Evolutionary conservation across 2,888 invertebrate genomes (phyloP).

Genomic region (Rotaria magnacalcarata): DNA sequence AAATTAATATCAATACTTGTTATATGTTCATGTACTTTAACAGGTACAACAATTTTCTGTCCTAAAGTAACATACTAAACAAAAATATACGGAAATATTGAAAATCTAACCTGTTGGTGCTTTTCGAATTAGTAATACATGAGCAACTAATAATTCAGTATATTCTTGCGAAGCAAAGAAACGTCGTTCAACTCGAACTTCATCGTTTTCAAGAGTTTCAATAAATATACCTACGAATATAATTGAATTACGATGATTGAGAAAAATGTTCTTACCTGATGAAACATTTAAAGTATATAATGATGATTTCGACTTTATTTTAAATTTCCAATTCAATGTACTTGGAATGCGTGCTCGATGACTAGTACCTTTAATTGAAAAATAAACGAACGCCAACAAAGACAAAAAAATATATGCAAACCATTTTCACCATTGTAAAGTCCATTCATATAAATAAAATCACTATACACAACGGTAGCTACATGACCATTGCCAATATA

Average conservation of each 20-base stretch:
- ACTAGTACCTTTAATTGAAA: slow-evolving; percentile 48
- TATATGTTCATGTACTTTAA: not conserved
- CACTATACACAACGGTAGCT: slow-evolving; percentile 52
- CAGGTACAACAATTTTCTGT: not conserved
- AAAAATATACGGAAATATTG: too few species aligned
- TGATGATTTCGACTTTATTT: slow-evolving; percentile 46
- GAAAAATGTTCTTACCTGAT: slow-evolving; percentile 48
- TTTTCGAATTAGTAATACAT: slow-evolving; percentile 48
- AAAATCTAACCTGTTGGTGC: not conserved
- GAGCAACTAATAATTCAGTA: slow-evolving; percentile 52
- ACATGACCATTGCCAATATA: slow-evolving; percentile 56
- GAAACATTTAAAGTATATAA: slow-evolving; percentile 50
- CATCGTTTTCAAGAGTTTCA: slow-evolving; percentile 49
- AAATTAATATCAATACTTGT: slow-evolving; percentile 29
- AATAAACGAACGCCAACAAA: not conserved
- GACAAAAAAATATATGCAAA: slow-evolving; percentile 39
- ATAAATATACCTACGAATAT: slow-evolving; percentile 50
- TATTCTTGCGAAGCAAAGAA: slow-evolving; percentile 55
- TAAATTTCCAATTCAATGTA: slow-evolving; percentile 48
- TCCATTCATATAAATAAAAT: slow-evolving; percentile 54
- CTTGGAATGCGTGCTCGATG: slow-evolving; percentile 56
- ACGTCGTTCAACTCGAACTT: slow-evolving; percentile 50
- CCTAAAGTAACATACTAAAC: not conserved
- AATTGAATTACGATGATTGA: too few species aligned
- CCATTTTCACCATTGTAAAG: slow-evolving; percentile 53